Evolutionary conservation across 2,113 vertebrate species (phyloP).

Genomic region (Colistium nudipinnis): DNA sequence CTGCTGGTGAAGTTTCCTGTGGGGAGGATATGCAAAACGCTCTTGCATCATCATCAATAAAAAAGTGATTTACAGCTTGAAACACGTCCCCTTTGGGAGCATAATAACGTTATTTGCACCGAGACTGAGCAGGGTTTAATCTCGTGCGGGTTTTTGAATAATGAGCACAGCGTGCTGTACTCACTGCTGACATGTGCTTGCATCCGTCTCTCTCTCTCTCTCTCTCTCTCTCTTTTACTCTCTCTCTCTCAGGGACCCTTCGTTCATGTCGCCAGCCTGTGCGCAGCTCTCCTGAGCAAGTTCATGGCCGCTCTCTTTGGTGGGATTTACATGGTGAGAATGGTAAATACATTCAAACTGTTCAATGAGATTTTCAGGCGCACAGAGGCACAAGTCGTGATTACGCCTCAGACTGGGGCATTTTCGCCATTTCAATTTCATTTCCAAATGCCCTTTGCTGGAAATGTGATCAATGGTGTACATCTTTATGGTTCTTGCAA

Average conservation of each 20-base stretch:
- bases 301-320: constrained; percentile 95
- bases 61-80: constrained; percentile 27
- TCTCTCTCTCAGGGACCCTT: constrained; percentile 77
- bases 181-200: constrained; percentile 27
- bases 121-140: constrained; percentile 37
- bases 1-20: constrained; percentile 23
- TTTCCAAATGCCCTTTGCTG: too few species aligned
- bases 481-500: too few species aligned
- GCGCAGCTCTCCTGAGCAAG: constrained; percentile 92
- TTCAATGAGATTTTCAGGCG: not conserved
- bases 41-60: constrained; percentile 36
- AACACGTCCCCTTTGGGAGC: constrained; percentile 11
- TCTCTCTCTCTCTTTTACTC: not conserved
- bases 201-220: constrained; percentile 23
- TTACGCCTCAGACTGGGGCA: too few species aligned
- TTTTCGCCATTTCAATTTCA: too few species aligned
- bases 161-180: constrained; percentile 17
- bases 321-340: constrained; percentile 91
- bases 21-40: constrained; percentile 8
- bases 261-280: constrained; percentile 96
- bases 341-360: not conserved
- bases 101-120: constrained; percentile 35
- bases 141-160: not conserved
- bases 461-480: too few species aligned
- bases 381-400: not conserved